These are phyloP conservation scores for Lepidurus packardi DNA, from an alignment of 1,140 invertebrate genomes.

Conservation along the genomic window DNA sequence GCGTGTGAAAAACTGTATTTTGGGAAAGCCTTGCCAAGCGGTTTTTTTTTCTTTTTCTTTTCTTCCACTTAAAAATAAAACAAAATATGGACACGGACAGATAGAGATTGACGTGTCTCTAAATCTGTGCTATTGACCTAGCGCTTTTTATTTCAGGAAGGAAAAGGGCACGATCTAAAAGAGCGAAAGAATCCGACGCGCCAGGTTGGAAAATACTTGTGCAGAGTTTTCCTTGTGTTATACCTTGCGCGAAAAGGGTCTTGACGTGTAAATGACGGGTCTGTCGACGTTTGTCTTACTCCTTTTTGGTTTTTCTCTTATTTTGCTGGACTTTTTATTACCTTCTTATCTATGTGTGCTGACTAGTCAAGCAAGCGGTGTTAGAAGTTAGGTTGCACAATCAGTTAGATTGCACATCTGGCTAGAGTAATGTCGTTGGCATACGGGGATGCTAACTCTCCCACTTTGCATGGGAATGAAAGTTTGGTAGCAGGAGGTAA, in stretches of 20 bases:
- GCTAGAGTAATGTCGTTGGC: slow-evolving; percentile 4
- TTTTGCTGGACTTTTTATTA: background rate
- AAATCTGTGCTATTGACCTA: too few species aligned
- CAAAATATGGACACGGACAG: too few species aligned
- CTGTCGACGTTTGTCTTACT: background rate
- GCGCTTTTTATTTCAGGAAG: too few species aligned
- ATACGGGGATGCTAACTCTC: background rate
- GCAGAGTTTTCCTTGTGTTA: background rate
- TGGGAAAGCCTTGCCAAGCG: background rate
- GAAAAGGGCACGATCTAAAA: too few species aligned
- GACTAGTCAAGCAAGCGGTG: background rate
- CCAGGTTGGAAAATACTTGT: background rate
- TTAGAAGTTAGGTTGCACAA: background rate
- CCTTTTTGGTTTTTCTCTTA: background rate
- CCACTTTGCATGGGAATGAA: slow-evolving; percentile 11
- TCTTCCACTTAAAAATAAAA: background rate
- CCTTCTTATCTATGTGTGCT: too few species aligned
- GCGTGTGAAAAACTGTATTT: background rate
- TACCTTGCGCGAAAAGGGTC: background rate
- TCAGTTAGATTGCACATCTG: background rate
- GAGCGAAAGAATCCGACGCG: background rate
- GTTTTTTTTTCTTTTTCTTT: background rate
- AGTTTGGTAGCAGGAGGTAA: background rate
- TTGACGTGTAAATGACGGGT: background rate
- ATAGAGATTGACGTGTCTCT: too few species aligned